These are phyloP conservation scores for Sthenelais limicola DNA, from an alignment of 2,888 invertebrate species.

Conservation along the genomic window DNA sequence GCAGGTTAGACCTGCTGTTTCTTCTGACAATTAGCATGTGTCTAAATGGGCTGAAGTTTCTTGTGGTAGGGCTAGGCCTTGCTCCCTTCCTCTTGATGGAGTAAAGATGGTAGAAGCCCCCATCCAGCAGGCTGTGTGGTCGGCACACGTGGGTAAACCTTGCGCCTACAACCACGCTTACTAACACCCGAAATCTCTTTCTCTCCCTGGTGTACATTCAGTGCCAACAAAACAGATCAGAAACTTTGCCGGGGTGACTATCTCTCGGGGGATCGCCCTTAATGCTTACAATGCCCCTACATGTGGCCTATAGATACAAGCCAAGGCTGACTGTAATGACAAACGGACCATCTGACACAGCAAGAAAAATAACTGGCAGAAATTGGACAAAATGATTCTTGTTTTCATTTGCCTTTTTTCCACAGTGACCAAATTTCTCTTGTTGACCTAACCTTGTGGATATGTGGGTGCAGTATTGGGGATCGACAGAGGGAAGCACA, in stretches of 20 bases:
- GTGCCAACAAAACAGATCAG: conserved; percentile 32
- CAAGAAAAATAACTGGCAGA: conserved; percentile 15
- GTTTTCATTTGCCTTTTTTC: conserved; percentile 31
- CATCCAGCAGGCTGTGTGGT: conserved; percentile 9
- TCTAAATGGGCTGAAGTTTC: conserved; percentile 14
- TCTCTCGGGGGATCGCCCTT: conserved; percentile 2
- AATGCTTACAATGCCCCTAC: conserved; percentile 24
- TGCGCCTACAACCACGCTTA: no score
- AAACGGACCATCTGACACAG: not conserved
- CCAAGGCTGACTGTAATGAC: not conserved
- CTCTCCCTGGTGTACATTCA: conserved; percentile 18
- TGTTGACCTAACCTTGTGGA: conserved; percentile 31
- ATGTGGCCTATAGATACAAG: conserved; percentile 8
- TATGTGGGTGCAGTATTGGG: conserved; percentile 22
- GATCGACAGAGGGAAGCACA: conserved; percentile 1
- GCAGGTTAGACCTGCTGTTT: not conserved
- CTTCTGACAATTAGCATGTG: conserved; percentile 28
- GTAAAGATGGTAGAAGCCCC: no score
- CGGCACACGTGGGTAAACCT: conserved; percentile 31
- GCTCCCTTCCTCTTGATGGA: no score
- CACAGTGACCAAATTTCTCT: conserved; percentile 14
- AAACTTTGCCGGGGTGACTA: conserved; percentile 18
- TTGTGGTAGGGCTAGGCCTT: not conserved
- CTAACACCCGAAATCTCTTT: not conserved
- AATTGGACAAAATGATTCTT: conserved; percentile 20